phyloP scores from a whole-genome alignment of 2,888 invertebrate genomes.

The Eupithecia pulchellata region DNA sequence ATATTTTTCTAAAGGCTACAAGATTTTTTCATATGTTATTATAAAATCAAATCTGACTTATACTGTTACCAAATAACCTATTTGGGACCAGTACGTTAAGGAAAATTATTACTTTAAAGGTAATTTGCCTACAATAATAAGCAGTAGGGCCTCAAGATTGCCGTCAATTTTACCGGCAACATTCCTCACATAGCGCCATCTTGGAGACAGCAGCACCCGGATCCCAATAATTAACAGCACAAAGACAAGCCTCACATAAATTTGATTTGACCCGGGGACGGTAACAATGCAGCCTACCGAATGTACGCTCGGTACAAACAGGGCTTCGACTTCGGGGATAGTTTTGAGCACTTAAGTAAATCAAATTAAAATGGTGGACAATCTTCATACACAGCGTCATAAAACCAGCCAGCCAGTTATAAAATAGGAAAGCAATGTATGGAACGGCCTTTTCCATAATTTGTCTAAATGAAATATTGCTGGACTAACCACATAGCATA shows the following conservation, averaged over 20 bases:
- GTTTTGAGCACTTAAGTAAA: neutral
- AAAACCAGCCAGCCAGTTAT: too few relatives aligned
- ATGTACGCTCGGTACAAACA: slow-evolving; percentile 2
- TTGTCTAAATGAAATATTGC: too few relatives aligned
- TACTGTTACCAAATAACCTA: too few relatives aligned
- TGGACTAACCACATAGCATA: too few relatives aligned
- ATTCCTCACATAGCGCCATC: slow-evolving; percentile 23
- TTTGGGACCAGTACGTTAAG: too few relatives aligned
- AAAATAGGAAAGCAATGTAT: neutral
- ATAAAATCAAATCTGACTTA: too few relatives aligned
- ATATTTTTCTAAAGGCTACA: too few relatives aligned
- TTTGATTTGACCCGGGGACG: slow-evolving; percentile 28
- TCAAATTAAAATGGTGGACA: too few relatives aligned
- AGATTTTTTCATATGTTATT: too few relatives aligned
- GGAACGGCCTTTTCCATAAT: too few relatives aligned
- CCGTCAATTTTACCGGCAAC: neutral
- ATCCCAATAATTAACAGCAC: slow-evolving; percentile 35
- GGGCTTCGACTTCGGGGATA: neutral
- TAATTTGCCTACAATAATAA: neutral
- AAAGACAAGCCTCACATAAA: slow-evolving; percentile 29
- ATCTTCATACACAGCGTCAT: too few relatives aligned
- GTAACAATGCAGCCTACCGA: slow-evolving; percentile 22
- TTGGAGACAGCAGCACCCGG: slow-evolving; percentile 20
- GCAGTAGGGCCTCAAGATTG: neutral
- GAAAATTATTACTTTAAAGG: too few relatives aligned